Evolutionary conservation across 2,888 invertebrate genomes (phyloP), one percentile per base, ranked within the genome.

Genomic region (Hermodice carunculata): DNA sequence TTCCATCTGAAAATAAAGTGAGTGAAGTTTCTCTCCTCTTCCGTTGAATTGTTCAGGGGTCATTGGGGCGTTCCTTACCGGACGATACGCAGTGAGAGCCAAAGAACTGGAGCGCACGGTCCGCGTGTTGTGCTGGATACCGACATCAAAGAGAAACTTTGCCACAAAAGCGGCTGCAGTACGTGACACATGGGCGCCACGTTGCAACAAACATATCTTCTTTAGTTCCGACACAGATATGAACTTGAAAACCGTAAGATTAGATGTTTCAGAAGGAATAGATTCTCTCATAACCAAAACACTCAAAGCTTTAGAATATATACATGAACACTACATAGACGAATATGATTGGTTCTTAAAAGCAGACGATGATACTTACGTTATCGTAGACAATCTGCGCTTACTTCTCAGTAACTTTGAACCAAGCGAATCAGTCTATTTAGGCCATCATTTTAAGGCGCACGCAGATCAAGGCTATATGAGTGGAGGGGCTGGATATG

Each of bases 401-500:
- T 57, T 52, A 31, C 61, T 64, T 19, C 42, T 69, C 5, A 53
- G 58, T 3, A 51, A 64, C 37, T 60, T 66, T 19, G 43, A 66
- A 22, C 58, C 64, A 3, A 44, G 46, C 3, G 46, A 53, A 0
- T 51, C 58, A 4, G 24, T 49, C 5, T 71, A 64, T 32, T 61
- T 66, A 29, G 71, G 71, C n/a, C 61, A 56, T 26, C 59, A 59
- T 24, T 59, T 59, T 22, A 31, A 49, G 37, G 49, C 48, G 48
- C 49, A 34, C 37, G 48, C 26, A 6, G 26, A n/a, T 24, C 48
- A 59, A 28, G 86, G 87, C 2, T 87, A 87, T 75, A 86, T 87
- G 81, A 86, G 86, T 67, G 88, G 88, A 1, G 87, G 88, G 1
- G 88, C 87, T 67, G 98, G 98, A 0, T 98, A 98, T 86, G 95